Conservation (phyloP, 2,113 vertebrate genomes). For the Promerops cafer region DNA sequence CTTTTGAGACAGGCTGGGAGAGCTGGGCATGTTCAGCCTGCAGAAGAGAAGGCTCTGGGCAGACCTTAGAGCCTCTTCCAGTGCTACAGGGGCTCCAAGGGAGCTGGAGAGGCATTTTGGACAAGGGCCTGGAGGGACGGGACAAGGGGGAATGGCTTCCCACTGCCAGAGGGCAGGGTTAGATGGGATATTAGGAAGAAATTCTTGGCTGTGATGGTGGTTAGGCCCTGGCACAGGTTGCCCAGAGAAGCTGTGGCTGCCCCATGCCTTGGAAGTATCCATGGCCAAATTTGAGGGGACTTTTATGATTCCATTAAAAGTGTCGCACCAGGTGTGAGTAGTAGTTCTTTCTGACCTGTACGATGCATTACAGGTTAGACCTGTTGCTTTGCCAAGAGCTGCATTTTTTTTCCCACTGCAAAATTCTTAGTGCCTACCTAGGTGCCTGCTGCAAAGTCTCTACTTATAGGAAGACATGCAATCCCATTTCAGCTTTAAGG, state of each 20-base stretch:
- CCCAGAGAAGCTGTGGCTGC: not conserved
- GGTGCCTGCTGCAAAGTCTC: not conserved
- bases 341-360: not conserved
- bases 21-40: not conserved
- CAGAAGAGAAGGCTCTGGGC: not conserved
- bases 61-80: not conserved
- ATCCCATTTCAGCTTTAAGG: not conserved
- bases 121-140: not conserved
- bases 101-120: not conserved
- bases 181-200: not conserved
- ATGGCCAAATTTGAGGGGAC: not conserved
- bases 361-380: not conserved
- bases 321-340: not conserved
- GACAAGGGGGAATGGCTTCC: not conserved
- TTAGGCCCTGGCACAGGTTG: not conserved
- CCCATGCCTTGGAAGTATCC: not conserved
- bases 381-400: not conserved
- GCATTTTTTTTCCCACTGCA: not conserved
- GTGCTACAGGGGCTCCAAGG: not conserved
- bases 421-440: not conserved
- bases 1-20: not conserved
- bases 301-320: not conserved
- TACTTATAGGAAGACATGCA: not conserved
- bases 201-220: not conserved
- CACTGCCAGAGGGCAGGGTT: not conserved